Evolutionary conservation across 2,888 invertebrate genomes (phyloP).

Genomic region (Aleiodes leptofemur): DNA sequence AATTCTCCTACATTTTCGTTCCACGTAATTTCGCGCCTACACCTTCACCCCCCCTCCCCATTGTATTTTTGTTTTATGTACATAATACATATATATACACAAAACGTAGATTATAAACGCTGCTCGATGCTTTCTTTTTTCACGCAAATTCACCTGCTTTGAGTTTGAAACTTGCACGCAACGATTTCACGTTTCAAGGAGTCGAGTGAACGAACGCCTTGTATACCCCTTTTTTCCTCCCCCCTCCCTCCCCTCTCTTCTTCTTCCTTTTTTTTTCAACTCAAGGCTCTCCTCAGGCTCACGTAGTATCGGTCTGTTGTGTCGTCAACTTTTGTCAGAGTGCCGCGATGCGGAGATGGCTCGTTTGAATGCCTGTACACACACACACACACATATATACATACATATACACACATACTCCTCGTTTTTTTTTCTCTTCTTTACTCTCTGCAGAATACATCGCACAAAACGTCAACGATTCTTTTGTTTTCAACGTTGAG

Average conservation of each 20-base stretch:
- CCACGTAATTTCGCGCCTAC: conserved; percentile 1
- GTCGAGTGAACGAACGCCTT: conserved; percentile 28
- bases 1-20: conserved; percentile 13
- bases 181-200: conserved; percentile 30
- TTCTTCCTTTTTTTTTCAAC: background rate
- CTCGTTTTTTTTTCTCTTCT: background rate
- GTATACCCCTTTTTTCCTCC: conserved; percentile 9
- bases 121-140: conserved; percentile 32
- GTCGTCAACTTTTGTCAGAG: conserved; percentile 47
- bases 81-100: background rate
- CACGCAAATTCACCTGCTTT: conserved; percentile 36
- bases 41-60: background rate
- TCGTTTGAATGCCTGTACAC: conserved; percentile 67
- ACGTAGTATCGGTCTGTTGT: conserved; percentile 42
- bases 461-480: conserved; percentile 69
- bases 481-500: conserved; percentile 68
- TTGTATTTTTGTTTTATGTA: background rate
- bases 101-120: background rate
- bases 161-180: conserved; percentile 19
- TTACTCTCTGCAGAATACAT: conserved; percentile 49
- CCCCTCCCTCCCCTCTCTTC: background rate
- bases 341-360: conserved; percentile 60
- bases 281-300: conserved; percentile 7
- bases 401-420: background rate
- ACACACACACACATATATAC: background rate